phyloP scores from a whole-genome alignment of 2,113 vertebrate species.

The Vimba vimba region DNA sequence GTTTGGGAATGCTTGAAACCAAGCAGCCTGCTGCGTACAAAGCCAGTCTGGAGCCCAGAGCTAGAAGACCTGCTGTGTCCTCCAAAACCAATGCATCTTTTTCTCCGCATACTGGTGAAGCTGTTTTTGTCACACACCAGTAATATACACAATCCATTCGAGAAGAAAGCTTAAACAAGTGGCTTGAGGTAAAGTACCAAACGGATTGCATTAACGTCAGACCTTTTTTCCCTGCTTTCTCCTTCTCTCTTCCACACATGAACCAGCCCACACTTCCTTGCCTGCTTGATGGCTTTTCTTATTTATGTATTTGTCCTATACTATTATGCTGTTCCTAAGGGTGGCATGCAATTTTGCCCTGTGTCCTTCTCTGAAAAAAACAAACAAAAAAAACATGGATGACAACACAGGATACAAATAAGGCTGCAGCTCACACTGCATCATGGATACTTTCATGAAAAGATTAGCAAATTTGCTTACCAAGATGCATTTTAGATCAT shows the following conservation, averaged over 20 bases:
- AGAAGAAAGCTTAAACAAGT: conserved; percentile 30
- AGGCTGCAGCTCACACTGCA: neutral
- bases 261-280: conserved; percentile 53
- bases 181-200: conserved; percentile 34
- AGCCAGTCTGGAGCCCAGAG: neutral
- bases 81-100: conserved; percentile 1
- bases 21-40: conserved; percentile 9
- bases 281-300: conserved; percentile 2
- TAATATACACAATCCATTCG: conserved; percentile 28
- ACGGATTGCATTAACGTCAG: neutral
- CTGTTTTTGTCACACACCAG: conserved; percentile 27
- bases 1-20: conserved; percentile 9
- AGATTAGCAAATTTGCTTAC: neutral
- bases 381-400: neutral
- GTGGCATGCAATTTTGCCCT: neutral
- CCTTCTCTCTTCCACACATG: conserved; percentile 57
- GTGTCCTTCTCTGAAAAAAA: neutral
- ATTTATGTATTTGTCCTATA: conserved; percentile 76
- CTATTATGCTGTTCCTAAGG: conserved; percentile 77
- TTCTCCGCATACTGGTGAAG: conserved; percentile 4
- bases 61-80: conserved; percentile 29
- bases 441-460: neutral
- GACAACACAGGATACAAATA: neutral
- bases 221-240: neutral
- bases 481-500: neutral